Evolutionary conservation across 2,888 invertebrate genomes (phyloP), one percentile per base, ranked within the genome.

Genomic region (Tetanocera ferruginea): DNA sequence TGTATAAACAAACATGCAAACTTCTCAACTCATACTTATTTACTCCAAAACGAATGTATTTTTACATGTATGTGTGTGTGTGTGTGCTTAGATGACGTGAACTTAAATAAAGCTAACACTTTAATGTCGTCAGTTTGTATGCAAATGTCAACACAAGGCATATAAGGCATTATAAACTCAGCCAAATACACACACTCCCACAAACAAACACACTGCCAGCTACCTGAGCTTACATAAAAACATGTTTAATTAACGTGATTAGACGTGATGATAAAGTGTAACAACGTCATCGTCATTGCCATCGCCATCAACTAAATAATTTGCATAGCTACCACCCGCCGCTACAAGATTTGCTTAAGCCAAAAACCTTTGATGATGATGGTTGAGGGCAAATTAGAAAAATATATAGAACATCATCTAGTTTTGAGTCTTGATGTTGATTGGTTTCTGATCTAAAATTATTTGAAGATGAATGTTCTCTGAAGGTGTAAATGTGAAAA

Each of bases 201-300:
- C 49, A 49, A 25, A 25, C 25, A 25, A 66, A 17, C 25, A 49
- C 8, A 69, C 17, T 8, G 6, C 1, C 11, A 43, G 25, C 28
- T 25, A 23, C 17, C 5, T 14, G 11, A 28, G 11, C 60, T 55
- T 19, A 28, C 60, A 60, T 19, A 9, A 28, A 69, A 49, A 14
- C 69, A 69, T 67, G 49, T 69, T 69, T 69, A 51, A 69, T 69
- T 69, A 69, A 69, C 69, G 51, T 69, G 69, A 69, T 69, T 69
- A 69, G 69, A 69, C 69, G 69, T 69, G 69, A 69, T 69, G 69
- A 69, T 69, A 69, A 69, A 51, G 69, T 69, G 51, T 49, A 28
- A 31, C 37, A 23, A 23, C n/a, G 37, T 6, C 19, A 19, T 67
- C 37, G 19, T 37, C 37, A 67, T 37, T 19, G 17, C 64, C 9